Evolutionary conservation across 2,113 vertebrate genomes (phyloP).

Genomic region (Sorex fumeus): DNA sequence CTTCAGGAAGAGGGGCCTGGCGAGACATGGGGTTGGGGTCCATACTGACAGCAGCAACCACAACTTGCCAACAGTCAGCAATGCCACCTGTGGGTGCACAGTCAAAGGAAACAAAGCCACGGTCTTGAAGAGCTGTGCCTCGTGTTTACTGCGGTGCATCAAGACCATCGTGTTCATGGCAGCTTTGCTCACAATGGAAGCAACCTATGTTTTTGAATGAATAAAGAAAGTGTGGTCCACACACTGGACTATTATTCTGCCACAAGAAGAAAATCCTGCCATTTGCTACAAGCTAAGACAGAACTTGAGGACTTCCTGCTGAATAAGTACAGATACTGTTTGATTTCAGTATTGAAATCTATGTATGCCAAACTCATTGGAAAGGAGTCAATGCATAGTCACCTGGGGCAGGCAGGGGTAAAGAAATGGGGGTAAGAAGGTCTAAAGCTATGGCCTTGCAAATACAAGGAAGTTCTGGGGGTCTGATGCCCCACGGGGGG

Average conservation of each 20-base stretch:
- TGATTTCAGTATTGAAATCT: background rate
- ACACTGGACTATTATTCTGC: background rate
- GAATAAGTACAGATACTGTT: background rate
- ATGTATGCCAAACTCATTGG: no score
- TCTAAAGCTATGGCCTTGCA: background rate
- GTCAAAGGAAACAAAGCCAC: background rate
- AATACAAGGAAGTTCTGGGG: background rate
- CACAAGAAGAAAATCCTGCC: background rate
- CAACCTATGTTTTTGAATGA: background rate
- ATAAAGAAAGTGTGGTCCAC: background rate
- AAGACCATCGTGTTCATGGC: no score
- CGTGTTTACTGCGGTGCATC: background rate
- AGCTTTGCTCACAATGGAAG: background rate
- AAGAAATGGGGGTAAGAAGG: background rate
- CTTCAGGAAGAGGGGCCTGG: background rate
- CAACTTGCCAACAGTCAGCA: background rate
- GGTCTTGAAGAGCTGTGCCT: background rate
- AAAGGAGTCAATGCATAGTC: background rate
- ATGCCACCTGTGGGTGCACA: background rate
- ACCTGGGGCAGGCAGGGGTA: background rate
- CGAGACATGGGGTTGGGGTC: background rate
- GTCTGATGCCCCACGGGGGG: background rate
- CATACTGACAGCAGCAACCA: background rate
- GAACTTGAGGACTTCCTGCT: background rate
- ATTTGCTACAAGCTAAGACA: background rate